Percentiles rank a stretch among this genome's conserved stretches.
These are phyloP conservation scores for Xiphorhynchus elegans DNA, from an alignment of 2,113 vertebrate genomes.

Conservation along the genomic window DNA sequence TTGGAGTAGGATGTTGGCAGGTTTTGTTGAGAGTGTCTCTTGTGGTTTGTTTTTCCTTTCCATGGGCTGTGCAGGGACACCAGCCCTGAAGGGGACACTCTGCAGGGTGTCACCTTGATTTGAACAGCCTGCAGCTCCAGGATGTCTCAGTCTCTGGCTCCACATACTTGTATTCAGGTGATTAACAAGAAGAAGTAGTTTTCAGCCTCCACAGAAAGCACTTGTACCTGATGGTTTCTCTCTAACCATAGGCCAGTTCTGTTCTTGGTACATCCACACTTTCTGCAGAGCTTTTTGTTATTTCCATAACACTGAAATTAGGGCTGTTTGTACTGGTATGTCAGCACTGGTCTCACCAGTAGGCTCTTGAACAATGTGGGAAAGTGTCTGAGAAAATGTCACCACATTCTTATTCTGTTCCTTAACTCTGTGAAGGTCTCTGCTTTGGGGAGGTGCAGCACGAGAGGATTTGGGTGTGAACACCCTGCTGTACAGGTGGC, in stretches of 20 bases:
- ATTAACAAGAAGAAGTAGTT: not conserved
- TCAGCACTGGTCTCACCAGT: not conserved
- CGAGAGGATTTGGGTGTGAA: not conserved
- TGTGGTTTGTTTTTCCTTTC: not conserved
- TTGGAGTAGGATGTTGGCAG: not conserved
- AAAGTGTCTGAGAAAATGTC: not conserved
- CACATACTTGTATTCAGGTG: not conserved
- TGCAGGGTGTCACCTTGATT: fast-evolving
- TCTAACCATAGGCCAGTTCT: not conserved
- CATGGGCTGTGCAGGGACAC: fast-evolving
- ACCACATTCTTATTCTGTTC: not conserved
- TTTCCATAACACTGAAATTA: not conserved
- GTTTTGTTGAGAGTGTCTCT: not conserved
- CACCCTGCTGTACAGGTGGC: fast-evolving
- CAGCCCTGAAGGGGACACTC: not conserved
- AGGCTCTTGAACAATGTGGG: not conserved
- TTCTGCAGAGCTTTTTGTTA: not conserved
- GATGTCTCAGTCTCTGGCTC: not conserved
- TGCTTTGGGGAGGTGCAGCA: not conserved
- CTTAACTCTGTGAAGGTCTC: not conserved
- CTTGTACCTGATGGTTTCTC: not conserved
- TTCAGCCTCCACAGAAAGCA: not conserved
- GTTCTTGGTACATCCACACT: not conserved
- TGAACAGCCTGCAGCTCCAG: not conserved
- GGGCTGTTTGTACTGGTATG: not conserved